A percentile compares a stretch with the other conserved stretches of the same genome.
phyloP scores from a whole-genome alignment of 35 echinoderm and acorn worm genomes.

The Hemicentrotus pulcherrimus region DNA sequence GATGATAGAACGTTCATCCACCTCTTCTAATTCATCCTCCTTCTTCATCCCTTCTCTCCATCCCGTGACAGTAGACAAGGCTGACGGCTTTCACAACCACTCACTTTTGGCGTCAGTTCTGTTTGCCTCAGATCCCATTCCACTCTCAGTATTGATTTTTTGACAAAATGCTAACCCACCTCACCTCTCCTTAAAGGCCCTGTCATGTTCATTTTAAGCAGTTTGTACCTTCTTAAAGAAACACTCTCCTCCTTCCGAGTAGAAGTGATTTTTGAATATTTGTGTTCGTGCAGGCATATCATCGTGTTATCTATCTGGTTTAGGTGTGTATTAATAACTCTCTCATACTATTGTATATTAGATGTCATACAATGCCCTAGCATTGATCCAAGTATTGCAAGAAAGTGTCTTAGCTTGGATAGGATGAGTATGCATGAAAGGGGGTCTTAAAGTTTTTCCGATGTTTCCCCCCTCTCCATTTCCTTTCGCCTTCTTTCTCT shows the following conservation, averaged over 20 bases:
- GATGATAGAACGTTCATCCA: background rate
- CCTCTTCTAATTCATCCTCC: background rate
- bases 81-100: background rate
- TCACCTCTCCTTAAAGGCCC: background rate
- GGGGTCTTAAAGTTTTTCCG: too few species aligned
- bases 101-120: background rate
- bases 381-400: too few species aligned
- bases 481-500: too few species aligned
- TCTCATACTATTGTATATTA: too few species aligned
- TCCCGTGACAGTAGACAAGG: background rate
- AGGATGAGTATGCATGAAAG: too few species aligned
- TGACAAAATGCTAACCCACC: constrained; percentile 2
- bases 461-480: too few species aligned
- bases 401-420: too few species aligned
- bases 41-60: background rate
- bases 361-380: too few species aligned
- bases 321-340: background rate
- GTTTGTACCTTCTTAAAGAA: background rate
- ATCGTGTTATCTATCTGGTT: background rate
- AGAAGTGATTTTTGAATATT: background rate
- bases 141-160: constrained; percentile 8
- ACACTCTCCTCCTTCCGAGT: background rate
- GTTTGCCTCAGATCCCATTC: background rate
- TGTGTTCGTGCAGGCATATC: background rate
- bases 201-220: background rate